Conservation (phyloP, 64 coral and sea anemone species). For the Orbicella faveolata region DNA sequence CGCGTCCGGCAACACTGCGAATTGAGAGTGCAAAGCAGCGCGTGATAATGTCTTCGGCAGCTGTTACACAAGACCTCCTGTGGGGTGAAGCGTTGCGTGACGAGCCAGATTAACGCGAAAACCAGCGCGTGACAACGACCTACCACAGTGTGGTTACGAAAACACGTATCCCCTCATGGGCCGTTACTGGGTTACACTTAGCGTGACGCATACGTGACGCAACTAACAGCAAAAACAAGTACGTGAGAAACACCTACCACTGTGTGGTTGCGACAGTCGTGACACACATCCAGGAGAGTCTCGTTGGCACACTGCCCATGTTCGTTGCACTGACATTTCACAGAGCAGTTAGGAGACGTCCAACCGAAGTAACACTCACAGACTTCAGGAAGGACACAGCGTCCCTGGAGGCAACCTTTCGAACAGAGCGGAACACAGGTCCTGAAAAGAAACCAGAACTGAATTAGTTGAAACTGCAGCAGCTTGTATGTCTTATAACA, state of each 20-base stretch:
- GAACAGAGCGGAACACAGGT: conserved; percentile 74
- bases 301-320: conserved; percentile 85
- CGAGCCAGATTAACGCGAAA: no score
- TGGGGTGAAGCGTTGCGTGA: no score
- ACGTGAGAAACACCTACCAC: conserved; percentile 59
- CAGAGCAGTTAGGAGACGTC: conserved; percentile 74
- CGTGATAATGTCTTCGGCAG: no score
- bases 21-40: no score
- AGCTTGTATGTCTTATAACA: no score
- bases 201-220: not conserved
- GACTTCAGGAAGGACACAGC: conserved; percentile 63
- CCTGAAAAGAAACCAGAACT: conserved; percentile 10
- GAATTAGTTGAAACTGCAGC: not conserved
- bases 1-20: no score
- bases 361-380: conserved; percentile 87
- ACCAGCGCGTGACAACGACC: no score
- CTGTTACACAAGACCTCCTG: no score
- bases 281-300: conserved; percentile 55
- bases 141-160: no score
- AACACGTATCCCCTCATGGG: no score
- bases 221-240: not conserved
- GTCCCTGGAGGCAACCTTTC: conserved; percentile 70
- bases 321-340: conserved; percentile 73
- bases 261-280: conserved; percentile 79
- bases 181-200: no score